These are phyloP conservation scores for Agrotis segetum DNA, from an alignment of 2,888 invertebrate genomes.

Conservation along the genomic window DNA sequence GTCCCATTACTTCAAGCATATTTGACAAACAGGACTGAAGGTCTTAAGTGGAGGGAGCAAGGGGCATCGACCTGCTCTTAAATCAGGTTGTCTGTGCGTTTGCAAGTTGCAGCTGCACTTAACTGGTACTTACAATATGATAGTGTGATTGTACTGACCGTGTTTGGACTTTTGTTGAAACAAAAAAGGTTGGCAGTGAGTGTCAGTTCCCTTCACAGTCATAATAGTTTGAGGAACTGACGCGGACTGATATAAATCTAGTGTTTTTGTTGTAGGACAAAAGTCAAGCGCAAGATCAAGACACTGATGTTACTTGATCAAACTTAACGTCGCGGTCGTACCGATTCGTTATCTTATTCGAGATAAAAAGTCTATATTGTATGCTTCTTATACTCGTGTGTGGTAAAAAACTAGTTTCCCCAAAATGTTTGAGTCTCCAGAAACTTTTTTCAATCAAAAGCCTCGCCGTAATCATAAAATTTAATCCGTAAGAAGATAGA, in stretches of 20 bases:
- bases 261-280: slow-evolving; percentile 6
- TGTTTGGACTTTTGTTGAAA: slow-evolving; percentile 30
- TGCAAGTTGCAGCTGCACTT: slow-evolving; percentile 72
- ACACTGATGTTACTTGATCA: neutral
- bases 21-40: slow-evolving; percentile 61
- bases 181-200: slow-evolving; percentile 41
- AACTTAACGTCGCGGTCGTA: neutral
- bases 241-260: slow-evolving; percentile 32
- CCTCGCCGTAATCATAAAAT: slow-evolving; percentile 45
- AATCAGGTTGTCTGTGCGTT: slow-evolving; percentile 84
- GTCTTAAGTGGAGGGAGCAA: slow-evolving; percentile 65
- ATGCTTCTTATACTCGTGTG: neutral
- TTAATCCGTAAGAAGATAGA: slow-evolving; percentile 51
- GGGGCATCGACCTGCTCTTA: slow-evolving; percentile 80
- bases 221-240: slow-evolving; percentile 12
- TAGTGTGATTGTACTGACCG: slow-evolving; percentile 52
- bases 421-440: slow-evolving; percentile 18
- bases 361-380: neutral
- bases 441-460: slow-evolving; percentile 56
- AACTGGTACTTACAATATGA: slow-evolving; percentile 51
- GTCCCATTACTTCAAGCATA: slow-evolving; percentile 56
- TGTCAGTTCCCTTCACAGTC: slow-evolving; percentile 35
- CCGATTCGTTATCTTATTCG: neutral
- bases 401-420: slow-evolving; percentile 32
- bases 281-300: neutral